Percentiles rank a stretch among this genome's conserved stretches.
Conservation (phyloP, 2,797 vertebrate species). For the Rachycentron canadum region DNA sequence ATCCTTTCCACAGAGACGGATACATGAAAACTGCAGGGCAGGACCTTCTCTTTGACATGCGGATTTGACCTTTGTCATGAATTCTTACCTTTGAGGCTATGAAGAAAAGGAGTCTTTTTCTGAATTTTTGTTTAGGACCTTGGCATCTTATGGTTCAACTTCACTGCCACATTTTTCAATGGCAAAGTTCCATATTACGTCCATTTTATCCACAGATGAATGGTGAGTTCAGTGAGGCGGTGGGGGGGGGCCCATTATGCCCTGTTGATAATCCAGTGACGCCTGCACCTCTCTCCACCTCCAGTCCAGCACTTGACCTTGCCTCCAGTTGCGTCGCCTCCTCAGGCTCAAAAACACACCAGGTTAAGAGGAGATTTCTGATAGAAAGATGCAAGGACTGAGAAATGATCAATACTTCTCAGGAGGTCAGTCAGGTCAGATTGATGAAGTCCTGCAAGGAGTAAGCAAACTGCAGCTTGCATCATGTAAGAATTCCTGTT, state of each 20-base stretch:
- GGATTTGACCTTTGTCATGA: neutral
- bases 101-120: neutral
- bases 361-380: slow-evolving; percentile 36
- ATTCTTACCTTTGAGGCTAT: neutral
- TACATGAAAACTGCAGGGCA: neutral
- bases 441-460: slow-evolving; percentile 38
- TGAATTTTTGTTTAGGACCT: neutral
- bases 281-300: slow-evolving; percentile 3
- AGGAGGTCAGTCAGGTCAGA: slow-evolving; percentile 48
- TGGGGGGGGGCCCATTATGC: no score
- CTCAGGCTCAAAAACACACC: slow-evolving; percentile 22
- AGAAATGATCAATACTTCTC: slow-evolving; percentile 50
- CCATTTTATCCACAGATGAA: neutral
- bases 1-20: neutral
- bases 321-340: slow-evolving; percentile 16
- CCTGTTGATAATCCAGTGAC: slow-evolving; percentile 16
- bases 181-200: neutral
- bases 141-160: neutral
- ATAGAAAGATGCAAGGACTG: slow-evolving; percentile 12
- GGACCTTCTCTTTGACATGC: neutral
- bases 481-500: slow-evolving; percentile 28
- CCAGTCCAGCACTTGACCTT: slow-evolving; percentile 33
- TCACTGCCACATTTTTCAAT: neutral
- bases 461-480: slow-evolving; percentile 15
- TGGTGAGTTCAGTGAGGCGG: neutral